A percentile compares a stretch with the other conserved stretches of the same genome.
These are phyloP conservation scores for Matsumurasca onukii DNA, from an alignment of 1,140 invertebrate species.

Conservation along the genomic window DNA sequence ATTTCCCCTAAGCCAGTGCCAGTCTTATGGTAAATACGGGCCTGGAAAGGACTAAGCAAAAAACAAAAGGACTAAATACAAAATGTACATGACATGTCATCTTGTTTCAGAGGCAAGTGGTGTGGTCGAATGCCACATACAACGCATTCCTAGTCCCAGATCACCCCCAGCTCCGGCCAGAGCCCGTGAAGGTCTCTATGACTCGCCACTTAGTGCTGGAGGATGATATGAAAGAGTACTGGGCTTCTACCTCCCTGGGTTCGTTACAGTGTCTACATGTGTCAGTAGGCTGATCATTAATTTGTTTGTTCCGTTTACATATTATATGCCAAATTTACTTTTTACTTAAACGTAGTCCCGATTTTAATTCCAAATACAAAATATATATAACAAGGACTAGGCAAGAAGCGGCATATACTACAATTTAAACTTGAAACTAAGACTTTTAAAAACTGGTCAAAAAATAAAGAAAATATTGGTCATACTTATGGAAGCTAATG, in stretches of 20 bases:
- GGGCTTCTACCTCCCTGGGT: constrained; percentile 77
- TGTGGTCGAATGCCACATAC: constrained; percentile 71
- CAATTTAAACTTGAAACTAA: no score
- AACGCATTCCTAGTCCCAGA: constrained; percentile 70
- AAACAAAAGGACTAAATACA: neutral
- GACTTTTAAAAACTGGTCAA: no score
- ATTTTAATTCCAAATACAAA: neutral
- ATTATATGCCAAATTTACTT: neutral
- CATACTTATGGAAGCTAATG: no score
- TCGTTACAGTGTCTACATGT: constrained; percentile 73
- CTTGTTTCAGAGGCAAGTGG: constrained; percentile 60
- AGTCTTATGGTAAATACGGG: no score
- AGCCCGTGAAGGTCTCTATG: constrained; percentile 63
- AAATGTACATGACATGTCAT: neutral
- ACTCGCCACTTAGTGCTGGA: constrained; percentile 65
- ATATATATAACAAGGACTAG: no score
- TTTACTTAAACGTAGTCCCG: neutral
- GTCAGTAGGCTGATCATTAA: constrained; percentile 61
- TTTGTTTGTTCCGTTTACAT: no score
- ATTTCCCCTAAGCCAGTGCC: no score
- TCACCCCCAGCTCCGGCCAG: constrained; percentile 55
- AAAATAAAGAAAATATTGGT: no score
- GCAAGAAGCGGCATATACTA: no score
- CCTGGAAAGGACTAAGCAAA: no score
- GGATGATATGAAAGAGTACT: constrained; percentile 81